Evolutionary conservation across 2,888 invertebrate genomes (phyloP).

Genomic region (Stenodema calcarata): DNA sequence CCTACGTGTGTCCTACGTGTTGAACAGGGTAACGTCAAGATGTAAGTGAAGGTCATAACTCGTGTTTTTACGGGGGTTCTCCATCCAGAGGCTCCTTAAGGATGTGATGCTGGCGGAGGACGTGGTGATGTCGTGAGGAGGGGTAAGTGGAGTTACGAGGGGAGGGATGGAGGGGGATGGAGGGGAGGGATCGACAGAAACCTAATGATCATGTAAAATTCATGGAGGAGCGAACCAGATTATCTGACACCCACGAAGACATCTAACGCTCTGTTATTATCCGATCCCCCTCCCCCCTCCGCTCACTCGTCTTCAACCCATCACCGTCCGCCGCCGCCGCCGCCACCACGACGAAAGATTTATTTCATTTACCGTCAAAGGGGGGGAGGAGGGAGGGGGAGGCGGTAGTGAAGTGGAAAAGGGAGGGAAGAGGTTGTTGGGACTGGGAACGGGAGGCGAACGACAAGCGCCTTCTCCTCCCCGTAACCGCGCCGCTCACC

Average conservation of each 20-base stretch:
- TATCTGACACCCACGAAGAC: conserved; percentile 33
- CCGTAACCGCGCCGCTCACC: background rate
- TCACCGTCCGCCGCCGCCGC: no score
- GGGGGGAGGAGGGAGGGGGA: background rate
- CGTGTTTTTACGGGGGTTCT: background rate
- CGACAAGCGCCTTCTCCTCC: background rate
- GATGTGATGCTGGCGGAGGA: no score
- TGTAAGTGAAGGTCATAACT: background rate
- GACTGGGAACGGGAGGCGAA: background rate
- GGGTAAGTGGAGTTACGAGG: no score
- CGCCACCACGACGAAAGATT: background rate
- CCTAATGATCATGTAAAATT: conserved; percentile 50
- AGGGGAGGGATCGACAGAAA: conserved; percentile 7
- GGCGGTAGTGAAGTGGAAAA: background rate
- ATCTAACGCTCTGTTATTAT: conserved; percentile 11
- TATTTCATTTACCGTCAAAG: background rate
- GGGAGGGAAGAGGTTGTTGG: background rate
- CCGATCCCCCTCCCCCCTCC: background rate
- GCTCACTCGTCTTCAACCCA: no score
- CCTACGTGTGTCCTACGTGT: no score
- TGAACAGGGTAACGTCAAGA: background rate
- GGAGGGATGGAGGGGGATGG: background rate
- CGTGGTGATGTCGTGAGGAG: no score
- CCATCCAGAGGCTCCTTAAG: background rate
- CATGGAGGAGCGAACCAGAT: conserved; percentile 38